Evolutionary conservation across 1,140 invertebrate species (phyloP).

Genomic region (Lordiphosa mommai): DNA sequence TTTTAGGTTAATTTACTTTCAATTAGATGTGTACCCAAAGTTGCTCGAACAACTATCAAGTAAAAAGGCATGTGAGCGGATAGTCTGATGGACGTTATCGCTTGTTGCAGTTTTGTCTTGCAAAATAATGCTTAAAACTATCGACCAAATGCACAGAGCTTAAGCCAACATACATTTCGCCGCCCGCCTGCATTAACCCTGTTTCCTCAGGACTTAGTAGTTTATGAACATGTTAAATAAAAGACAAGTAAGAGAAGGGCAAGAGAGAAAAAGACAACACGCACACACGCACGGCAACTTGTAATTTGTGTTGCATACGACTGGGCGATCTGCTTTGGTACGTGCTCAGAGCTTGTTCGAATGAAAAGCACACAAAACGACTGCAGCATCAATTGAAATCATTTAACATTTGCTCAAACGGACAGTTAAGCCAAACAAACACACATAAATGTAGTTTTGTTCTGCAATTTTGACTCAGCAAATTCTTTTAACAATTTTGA

Average conservation of each 20-base stretch:
- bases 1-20: no score
- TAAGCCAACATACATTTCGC: neutral
- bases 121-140: constrained; percentile 30
- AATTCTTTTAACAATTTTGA: constrained; percentile 5
- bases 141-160: neutral
- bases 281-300: constrained; percentile 26
- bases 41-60: no score
- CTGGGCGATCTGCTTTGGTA: constrained; percentile 6
- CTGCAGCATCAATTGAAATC: constrained; percentile 53
- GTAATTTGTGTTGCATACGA: constrained; percentile 36
- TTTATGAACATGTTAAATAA: constrained; percentile 49
- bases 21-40: no score
- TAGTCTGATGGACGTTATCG: no score
- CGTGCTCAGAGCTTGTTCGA: constrained; percentile 38
- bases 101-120: constrained; percentile 7
- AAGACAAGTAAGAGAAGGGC: constrained; percentile 13
- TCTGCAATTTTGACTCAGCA: neutral
- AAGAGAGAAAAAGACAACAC: constrained; percentile 13
- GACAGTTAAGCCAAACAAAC: constrained; percentile 1
- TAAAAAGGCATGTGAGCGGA: no score
- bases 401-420: constrained; percentile 52
- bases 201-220: constrained; percentile 3
- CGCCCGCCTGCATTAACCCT: neutral
- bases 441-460: neutral
- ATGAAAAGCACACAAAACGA: constrained; percentile 41